These are phyloP conservation scores for Heteropelma amictum DNA, from an alignment of 2,888 invertebrate species.

Conservation along the genomic window DNA sequence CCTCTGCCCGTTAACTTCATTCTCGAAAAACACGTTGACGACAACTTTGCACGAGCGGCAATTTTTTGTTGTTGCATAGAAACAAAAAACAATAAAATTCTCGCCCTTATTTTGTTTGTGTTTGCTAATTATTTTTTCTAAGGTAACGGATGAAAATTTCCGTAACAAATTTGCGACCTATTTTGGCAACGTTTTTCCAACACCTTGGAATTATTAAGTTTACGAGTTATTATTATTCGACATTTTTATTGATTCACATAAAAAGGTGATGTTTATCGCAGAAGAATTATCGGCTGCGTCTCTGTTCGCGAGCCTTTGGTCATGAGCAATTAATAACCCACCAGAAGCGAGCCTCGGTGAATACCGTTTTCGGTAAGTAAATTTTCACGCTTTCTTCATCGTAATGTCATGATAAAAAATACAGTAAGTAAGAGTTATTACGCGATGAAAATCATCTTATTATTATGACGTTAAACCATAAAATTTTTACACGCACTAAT, in stretches of 20 bases:
- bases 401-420: too few relatives aligned
- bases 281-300: not conserved
- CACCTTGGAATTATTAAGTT: not conserved
- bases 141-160: too few relatives aligned
- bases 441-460: too few relatives aligned
- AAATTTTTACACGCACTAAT: too few relatives aligned
- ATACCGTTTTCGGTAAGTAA: not conserved
- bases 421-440: too few relatives aligned
- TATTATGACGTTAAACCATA: too few relatives aligned
- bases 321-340: not conserved
- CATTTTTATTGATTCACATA: not conserved
- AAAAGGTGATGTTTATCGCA: not conserved
- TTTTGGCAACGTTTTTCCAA: not conserved
- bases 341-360: not conserved
- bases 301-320: not conserved
- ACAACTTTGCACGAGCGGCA: too few relatives aligned
- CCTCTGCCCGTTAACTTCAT: not conserved
- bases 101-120: too few relatives aligned
- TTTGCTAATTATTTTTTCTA: too few relatives aligned
- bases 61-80: constrained; percentile 20
- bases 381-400: too few relatives aligned
- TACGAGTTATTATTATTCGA: not conserved
- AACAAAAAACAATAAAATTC: too few relatives aligned
- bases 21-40: not conserved
- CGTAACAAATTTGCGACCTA: too few relatives aligned